phyloP scores from a whole-genome alignment of 2,888 invertebrate genomes.

The Diarsia dahlii region DNA sequence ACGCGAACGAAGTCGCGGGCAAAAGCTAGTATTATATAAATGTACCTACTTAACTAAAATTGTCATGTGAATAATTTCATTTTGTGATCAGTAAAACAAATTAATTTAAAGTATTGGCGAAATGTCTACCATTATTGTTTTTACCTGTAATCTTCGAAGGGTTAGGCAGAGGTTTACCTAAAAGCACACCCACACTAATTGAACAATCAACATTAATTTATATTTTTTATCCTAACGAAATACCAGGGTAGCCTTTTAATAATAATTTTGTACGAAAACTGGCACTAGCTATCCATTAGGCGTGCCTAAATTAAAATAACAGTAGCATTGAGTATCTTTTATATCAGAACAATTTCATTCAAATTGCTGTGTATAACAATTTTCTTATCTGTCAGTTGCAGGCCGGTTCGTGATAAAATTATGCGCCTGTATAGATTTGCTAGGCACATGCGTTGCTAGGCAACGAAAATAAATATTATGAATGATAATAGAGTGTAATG shows the following conservation, averaged over 20 bases:
- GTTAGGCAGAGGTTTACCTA: too few species aligned
- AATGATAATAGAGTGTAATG: not conserved
- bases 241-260: not conserved
- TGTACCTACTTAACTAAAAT: too few species aligned
- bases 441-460: slow-evolving; percentile 10
- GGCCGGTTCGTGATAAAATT: slow-evolving; percentile 49
- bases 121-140: too few species aligned
- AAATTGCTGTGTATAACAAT: slow-evolving; percentile 63
- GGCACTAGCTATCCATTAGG: slow-evolving; percentile 7
- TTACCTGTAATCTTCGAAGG: too few species aligned
- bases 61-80: too few species aligned
- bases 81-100: too few species aligned
- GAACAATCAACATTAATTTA: not conserved
- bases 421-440: slow-evolving; percentile 20
- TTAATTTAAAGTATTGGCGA: too few species aligned
- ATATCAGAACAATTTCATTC: slow-evolving; percentile 56
- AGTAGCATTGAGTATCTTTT: slow-evolving; percentile 43
- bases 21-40: too few species aligned
- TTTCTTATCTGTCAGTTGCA: slow-evolving; percentile 68
- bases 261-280: not conserved
- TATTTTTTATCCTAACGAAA: not conserved
- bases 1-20: too few species aligned
- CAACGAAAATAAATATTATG: not conserved
- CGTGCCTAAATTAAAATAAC: slow-evolving; percentile 48
- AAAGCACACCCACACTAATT: too few species aligned